Conservation (phyloP, 2,888 invertebrate genomes). For the Elegia similella region DNA sequence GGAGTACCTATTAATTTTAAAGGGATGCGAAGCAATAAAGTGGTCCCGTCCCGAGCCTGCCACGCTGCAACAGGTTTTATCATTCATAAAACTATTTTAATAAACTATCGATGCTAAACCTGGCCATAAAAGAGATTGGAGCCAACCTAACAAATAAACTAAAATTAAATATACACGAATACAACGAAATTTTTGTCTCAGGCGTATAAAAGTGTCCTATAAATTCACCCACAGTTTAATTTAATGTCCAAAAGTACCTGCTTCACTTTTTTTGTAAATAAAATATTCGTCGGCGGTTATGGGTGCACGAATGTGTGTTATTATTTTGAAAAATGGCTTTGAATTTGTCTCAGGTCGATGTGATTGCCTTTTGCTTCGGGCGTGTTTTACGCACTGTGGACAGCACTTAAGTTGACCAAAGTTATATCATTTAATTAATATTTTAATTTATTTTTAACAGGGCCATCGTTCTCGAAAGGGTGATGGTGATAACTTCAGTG, state of each 20-base stretch:
- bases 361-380: constrained; percentile 35
- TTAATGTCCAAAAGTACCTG: constrained; percentile 81
- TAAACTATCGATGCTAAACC: constrained; percentile 75
- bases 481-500: constrained; percentile 26
- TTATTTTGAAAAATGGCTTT: constrained; percentile 78
- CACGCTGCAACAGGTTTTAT: constrained; percentile 62
- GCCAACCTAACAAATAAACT: constrained; percentile 77
- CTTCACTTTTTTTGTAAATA: constrained; percentile 74
- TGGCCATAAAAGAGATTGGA: constrained; percentile 73
- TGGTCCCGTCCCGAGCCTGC: constrained; percentile 41
- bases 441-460: constrained; percentile 36
- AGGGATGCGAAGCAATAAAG: constrained; percentile 48
- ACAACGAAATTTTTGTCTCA: constrained; percentile 82
- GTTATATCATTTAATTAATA: constrained; percentile 26
- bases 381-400: constrained; percentile 21
- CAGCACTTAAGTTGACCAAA: constrained; percentile 25
- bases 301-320: constrained; percentile 71
- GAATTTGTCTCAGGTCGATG: constrained; percentile 61
- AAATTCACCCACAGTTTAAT: constrained; percentile 81
- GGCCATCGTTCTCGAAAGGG: constrained; percentile 23
- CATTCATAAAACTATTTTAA: constrained; percentile 79
- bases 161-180: constrained; percentile 81
- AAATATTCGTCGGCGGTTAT: constrained; percentile 71
- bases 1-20: constrained; percentile 40
- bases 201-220: constrained; percentile 81